These are phyloP conservation scores for Euura saliciscinereae DNA, from an alignment of 1,140 invertebrate species.

Conservation along the genomic window DNA sequence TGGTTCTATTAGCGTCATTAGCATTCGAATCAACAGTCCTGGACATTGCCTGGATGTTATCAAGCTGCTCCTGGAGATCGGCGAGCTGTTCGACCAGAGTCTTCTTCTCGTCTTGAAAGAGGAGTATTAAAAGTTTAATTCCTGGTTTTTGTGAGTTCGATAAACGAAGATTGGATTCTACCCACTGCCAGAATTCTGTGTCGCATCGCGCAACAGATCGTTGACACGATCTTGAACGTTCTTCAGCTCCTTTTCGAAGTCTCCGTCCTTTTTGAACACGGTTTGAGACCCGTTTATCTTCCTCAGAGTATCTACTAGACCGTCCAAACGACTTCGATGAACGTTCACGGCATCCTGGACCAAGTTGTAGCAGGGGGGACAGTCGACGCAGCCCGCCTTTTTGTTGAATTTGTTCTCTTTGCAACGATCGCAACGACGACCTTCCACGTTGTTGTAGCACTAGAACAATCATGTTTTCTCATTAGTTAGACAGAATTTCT, in stretches of 20 bases:
- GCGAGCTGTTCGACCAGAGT: slow-evolving; percentile 71
- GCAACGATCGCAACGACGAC: slow-evolving; percentile 87
- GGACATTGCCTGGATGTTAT: slow-evolving; percentile 70
- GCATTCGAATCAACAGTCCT: slow-evolving; percentile 66
- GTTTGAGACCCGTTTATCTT: slow-evolving; percentile 77
- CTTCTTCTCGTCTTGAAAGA: slow-evolving; percentile 61
- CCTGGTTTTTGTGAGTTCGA: neutral
- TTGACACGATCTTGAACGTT: slow-evolving; percentile 76
- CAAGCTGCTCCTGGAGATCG: slow-evolving; percentile 70
- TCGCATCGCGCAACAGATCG: slow-evolving; percentile 72
- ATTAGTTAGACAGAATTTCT: slow-evolving; percentile 8
- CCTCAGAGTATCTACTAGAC: slow-evolving; percentile 72
- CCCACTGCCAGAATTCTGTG: slow-evolving; percentile 67
- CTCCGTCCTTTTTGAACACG: slow-evolving; percentile 77
- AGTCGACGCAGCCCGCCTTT: slow-evolving; percentile 85
- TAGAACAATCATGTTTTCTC: slow-evolving; percentile 34
- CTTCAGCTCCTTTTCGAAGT: slow-evolving; percentile 79
- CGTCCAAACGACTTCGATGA: slow-evolving; percentile 78
- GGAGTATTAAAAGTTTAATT: neutral
- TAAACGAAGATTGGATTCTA: slow-evolving; percentile 14
- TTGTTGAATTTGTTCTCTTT: slow-evolving; percentile 91
- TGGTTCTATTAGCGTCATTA: slow-evolving; percentile 65
- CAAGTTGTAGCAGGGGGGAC: slow-evolving; percentile 92
- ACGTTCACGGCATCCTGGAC: slow-evolving; percentile 85
- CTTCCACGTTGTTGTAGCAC: slow-evolving; percentile 91